phyloP scores from a whole-genome alignment of 2,113 vertebrate species.

The Leucosticte australis region DNA sequence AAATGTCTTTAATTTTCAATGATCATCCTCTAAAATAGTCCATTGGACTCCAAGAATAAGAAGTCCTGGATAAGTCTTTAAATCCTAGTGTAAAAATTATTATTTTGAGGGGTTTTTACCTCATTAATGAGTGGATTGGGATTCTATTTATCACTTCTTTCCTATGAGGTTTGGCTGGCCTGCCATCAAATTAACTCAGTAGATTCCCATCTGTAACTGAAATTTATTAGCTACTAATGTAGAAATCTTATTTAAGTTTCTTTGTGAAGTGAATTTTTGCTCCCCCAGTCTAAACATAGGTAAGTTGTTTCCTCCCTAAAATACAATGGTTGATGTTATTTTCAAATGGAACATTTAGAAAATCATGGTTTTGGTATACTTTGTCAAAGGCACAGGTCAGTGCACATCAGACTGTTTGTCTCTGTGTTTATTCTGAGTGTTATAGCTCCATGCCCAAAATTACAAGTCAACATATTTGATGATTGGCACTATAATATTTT shows the following conservation, averaged over 20 bases:
- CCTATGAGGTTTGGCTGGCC: background rate
- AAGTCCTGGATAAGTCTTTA: background rate
- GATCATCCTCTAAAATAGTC: background rate
- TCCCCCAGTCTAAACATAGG: background rate
- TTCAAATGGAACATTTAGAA: background rate
- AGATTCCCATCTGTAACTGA: background rate
- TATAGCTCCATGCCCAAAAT: background rate
- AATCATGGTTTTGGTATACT: background rate
- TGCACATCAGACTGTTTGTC: background rate
- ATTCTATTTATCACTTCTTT: background rate
- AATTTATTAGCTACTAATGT: background rate
- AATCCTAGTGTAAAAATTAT: background rate
- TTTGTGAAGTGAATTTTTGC: background rate
- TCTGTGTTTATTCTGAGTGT: background rate
- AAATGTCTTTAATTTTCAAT: background rate
- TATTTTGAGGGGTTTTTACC: accelerated
- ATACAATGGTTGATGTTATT: background rate
- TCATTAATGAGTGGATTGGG: background rate
- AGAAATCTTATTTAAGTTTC: background rate
- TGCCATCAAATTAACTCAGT: background rate
- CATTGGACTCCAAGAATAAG: background rate
- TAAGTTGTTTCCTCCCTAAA: background rate
- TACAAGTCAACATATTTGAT: background rate
- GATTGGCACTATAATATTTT: background rate
- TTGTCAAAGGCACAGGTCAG: background rate